Percentiles rank a stretch among this genome's conserved stretches.
Conservation (phyloP, 1,140 invertebrate genomes). For the Wiebesia pumilae region DNA sequence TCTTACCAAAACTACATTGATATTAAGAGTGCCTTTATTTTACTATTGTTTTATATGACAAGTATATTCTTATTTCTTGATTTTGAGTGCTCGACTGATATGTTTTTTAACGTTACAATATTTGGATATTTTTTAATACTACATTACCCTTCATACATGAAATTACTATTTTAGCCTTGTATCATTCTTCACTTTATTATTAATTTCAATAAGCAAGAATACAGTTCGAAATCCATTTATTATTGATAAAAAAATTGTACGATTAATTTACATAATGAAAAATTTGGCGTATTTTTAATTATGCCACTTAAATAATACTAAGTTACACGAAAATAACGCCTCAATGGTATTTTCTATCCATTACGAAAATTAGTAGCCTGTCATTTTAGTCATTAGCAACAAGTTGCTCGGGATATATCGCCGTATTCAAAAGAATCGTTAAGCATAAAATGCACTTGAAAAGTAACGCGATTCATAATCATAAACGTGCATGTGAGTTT, state of each 20-base stretch:
- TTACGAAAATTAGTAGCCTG: not conserved
- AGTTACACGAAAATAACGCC: not conserved
- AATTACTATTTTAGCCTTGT: not conserved
- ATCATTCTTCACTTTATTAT: not conserved
- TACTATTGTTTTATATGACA: too few species aligned
- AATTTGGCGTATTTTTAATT: not conserved
- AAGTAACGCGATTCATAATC: conserved; percentile 4
- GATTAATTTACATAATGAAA: not conserved
- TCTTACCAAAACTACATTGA: too few species aligned
- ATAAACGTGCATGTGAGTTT: not conserved
- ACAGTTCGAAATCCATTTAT: not conserved
- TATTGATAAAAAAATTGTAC: not conserved
- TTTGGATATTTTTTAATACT: conserved; percentile 1
- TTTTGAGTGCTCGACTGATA: not conserved
- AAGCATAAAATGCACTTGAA: not conserved
- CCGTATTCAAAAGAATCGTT: not conserved
- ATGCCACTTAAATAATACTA: not conserved
- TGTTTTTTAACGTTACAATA: not conserved
- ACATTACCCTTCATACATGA: not conserved
- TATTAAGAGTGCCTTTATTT: too few species aligned
- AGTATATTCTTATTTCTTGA: not conserved
- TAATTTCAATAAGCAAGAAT: not conserved
- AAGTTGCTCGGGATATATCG: not conserved
- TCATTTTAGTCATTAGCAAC: conserved; percentile 5
- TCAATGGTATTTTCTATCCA: not conserved